These are phyloP conservation scores for Drosophila stalkeri DNA, from an alignment of 2,888 invertebrate species.

Conservation along the genomic window DNA sequence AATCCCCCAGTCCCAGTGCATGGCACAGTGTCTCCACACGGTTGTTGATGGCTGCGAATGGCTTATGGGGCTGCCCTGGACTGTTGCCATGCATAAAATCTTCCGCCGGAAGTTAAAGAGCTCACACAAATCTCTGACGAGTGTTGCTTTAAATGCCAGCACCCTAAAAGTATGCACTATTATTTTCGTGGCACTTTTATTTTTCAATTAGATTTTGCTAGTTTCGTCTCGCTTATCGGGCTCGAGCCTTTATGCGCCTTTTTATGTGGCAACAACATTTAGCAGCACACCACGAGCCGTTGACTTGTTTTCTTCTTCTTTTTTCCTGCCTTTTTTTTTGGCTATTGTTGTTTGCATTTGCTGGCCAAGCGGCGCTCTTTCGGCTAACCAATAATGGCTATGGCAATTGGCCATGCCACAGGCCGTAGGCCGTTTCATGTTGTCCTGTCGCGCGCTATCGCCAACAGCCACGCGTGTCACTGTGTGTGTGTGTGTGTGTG, in stretches of 20 bases:
- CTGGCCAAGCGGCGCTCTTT: conserved; percentile 64
- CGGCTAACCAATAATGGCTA: conserved; percentile 79
- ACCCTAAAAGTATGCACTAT: conserved; percentile 51
- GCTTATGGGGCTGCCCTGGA: conserved; percentile 40
- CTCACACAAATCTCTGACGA: conserved; percentile 44
- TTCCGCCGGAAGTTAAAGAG: conserved; percentile 79
- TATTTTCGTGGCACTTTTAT: conserved; percentile 42
- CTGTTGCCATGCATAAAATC: conserved; percentile 73
- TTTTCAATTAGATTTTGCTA: conserved; percentile 68
- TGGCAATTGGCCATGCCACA: conserved; percentile 68
- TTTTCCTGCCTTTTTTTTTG: neutral
- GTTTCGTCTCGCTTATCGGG: conserved; percentile 71
- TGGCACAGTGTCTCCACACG: conserved; percentile 28
- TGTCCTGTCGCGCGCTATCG: conserved; percentile 61
- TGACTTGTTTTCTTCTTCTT: neutral
- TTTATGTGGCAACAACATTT: conserved; percentile 58
- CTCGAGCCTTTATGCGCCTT: conserved; percentile 75
- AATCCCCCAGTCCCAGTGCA: conserved; percentile 16
- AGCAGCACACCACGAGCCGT: conserved; percentile 14
- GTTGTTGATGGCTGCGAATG: conserved; percentile 55
- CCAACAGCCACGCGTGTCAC: conserved; percentile 56
- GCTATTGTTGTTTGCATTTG: conserved; percentile 75
- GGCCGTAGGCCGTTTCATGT: conserved; percentile 39
- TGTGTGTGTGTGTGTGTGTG: neutral
- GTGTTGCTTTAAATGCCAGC: conserved; percentile 33